A percentile compares a stretch with the other conserved stretches of the same genome.
Conservation (phyloP, 37 sponge, comb jelly and placozoan species). For the Ianthella basta region DNA sequence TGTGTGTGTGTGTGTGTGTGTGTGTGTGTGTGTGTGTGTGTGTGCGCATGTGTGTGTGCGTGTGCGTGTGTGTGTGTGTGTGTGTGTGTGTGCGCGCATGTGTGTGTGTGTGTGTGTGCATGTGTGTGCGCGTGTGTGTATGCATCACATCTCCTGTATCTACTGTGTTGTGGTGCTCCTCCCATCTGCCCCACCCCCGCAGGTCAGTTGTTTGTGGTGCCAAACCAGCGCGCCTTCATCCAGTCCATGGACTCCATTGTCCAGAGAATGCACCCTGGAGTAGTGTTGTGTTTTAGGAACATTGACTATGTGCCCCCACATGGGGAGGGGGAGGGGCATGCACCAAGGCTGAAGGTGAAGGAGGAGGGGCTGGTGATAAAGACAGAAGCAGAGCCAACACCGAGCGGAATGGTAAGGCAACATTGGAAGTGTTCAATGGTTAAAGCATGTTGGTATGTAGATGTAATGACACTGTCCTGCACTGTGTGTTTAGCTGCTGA, state of each 20-base stretch:
- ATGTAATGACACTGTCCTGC: no score
- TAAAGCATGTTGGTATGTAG: neutral
- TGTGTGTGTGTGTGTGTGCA: conserved; percentile 25
- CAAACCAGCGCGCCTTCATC: conserved; percentile 76
- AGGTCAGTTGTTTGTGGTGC: conserved; percentile 81
- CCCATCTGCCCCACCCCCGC: neutral
- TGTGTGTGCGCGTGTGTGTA: conserved; percentile 4
- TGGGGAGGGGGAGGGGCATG: neutral
- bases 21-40: conserved; percentile 31
- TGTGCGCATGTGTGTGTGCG: conserved; percentile 14
- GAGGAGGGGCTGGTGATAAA: neutral
- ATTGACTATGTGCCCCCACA: conserved; percentile 37
- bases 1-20: conserved; percentile 31
- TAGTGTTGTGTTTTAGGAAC: conserved; percentile 89
- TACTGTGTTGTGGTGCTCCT: neutral
- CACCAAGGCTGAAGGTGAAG: conserved; percentile 35
- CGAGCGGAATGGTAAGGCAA: conserved; percentile 19
- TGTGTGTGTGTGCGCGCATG: conserved; percentile 20
- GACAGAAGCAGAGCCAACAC: conserved; percentile 29
- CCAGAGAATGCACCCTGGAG: conserved; percentile 94
- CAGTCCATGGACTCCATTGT: conserved; percentile 92
- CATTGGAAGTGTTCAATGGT: neutral
- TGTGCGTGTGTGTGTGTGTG: conserved; percentile 12
- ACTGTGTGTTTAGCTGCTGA: no score
- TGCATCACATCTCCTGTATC: neutral